Evolutionary conservation across 2,797 vertebrate genomes (phyloP).

Genomic region (Megaceryle alcyon): DNA sequence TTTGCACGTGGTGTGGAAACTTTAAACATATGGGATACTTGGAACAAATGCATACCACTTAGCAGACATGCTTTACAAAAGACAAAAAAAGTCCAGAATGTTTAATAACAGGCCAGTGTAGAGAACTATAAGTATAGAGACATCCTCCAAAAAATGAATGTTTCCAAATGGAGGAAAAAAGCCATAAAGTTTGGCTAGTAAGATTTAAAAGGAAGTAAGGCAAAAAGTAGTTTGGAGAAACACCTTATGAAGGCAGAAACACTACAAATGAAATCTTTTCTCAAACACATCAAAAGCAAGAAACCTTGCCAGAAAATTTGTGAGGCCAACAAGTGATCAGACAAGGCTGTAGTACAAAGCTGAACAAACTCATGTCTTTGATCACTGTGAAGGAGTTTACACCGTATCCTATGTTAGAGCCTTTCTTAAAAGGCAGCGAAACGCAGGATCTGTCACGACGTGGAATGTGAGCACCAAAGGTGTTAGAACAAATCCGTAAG

Average conservation of each 20-base stretch:
- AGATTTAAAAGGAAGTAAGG: background rate
- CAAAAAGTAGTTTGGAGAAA: background rate
- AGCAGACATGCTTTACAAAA: background rate
- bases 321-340: background rate
- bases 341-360: background rate
- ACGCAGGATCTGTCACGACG: background rate
- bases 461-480: background rate
- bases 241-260: background rate
- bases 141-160: background rate
- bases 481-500: background rate
- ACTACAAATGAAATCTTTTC: background rate
- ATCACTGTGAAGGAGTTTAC: background rate
- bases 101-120: background rate
- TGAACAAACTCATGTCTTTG: background rate
- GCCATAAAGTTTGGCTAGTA: background rate
- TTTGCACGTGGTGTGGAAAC: background rate
- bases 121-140: background rate
- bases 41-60: background rate
- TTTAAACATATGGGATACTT: background rate
- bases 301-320: background rate
- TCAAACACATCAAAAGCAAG: background rate
- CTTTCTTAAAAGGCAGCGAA: background rate
- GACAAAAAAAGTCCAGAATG: background rate
- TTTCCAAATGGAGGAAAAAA: background rate
- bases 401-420: background rate